These are phyloP conservation scores for Himalopsyche kuldschensis DNA, from an alignment of 2,888 invertebrate genomes.

Conservation along the genomic window DNA sequence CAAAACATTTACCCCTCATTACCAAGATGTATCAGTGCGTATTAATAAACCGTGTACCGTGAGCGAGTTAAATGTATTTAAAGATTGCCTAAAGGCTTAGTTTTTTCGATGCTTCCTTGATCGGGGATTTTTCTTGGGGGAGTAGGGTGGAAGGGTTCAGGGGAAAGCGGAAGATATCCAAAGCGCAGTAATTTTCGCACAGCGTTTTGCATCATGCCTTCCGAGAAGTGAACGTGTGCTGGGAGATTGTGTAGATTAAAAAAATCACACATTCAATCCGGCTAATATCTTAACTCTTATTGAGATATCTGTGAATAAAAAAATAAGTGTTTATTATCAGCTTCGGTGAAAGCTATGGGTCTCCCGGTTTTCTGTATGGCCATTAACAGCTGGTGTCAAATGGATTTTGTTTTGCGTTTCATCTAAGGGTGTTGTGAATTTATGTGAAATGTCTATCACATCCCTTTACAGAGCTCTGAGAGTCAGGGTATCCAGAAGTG, in stretches of 20 bases:
- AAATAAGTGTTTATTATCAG: background rate
- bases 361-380: background rate
- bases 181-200: background rate
- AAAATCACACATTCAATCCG: background rate
- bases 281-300: background rate
- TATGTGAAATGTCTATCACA: constrained; percentile 29
- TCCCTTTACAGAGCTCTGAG: constrained; percentile 37
- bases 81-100: background rate
- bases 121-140: background rate
- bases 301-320: no score
- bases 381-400: background rate
- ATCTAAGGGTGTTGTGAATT: background rate
- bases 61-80: background rate
- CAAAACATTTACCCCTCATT: background rate
- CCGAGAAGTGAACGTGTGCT: background rate
- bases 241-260: background rate
- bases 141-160: background rate
- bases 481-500: constrained; percentile 32
- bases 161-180: background rate
- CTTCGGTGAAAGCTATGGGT: background rate
- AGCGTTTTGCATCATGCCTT: background rate
- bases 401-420: background rate
- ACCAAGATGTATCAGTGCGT: background rate
- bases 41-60: background rate
- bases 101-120: background rate